Percentiles rank a stretch among this genome's conserved stretches.
These are phyloP conservation scores for Rhabdomys pumilio DNA, from an alignment of 2,797 vertebrate species.

Conservation along the genomic window DNA sequence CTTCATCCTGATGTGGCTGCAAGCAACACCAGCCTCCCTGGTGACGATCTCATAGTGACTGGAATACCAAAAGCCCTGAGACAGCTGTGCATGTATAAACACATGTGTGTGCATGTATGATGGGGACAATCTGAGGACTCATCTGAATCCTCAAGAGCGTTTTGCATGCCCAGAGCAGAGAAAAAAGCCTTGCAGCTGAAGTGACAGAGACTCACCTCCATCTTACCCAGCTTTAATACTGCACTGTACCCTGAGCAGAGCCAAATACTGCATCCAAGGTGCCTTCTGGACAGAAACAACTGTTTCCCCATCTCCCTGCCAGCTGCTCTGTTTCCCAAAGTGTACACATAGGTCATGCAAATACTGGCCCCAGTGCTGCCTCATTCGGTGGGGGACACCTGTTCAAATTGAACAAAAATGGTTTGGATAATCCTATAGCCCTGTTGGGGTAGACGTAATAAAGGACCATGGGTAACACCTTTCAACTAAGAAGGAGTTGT, in stretches of 20 bases:
- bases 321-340: neutral
- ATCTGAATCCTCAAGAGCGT: neutral
- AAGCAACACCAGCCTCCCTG: slow-evolving; percentile 85
- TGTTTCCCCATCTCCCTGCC: neutral
- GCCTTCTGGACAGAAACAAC: neutral
- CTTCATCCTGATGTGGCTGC: slow-evolving; percentile 89
- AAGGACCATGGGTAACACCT: neutral
- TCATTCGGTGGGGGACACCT: neutral
- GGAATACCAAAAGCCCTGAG: slow-evolving; percentile 83
- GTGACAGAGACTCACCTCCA: neutral
- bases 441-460: neutral
- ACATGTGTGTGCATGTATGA: accelerated
- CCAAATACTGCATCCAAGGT: neutral
- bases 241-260: accelerated
- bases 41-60: slow-evolving; percentile 84
- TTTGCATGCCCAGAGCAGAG: neutral
- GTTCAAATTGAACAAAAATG: neutral
- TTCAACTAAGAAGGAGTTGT: neutral
- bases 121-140: neutral
- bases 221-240: neutral
- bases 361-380: neutral
- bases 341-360: neutral
- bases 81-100: neutral
- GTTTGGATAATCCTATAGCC: neutral
- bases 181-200: accelerated